Conservation (phyloP, 2,113 vertebrate genomes). For the Pseudopodoces humilis region DNA sequence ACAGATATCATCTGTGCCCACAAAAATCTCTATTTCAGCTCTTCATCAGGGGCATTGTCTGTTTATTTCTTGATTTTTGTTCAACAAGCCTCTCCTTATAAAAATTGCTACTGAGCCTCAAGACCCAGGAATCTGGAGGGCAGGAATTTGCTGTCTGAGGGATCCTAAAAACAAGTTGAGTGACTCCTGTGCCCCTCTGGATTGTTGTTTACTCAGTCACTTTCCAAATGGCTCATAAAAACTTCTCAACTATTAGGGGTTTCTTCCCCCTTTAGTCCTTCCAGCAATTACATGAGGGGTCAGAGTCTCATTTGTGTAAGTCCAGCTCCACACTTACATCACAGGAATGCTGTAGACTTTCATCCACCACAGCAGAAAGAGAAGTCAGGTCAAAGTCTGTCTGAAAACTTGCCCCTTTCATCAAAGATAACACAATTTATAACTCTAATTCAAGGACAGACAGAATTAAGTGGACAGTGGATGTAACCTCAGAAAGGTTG, state of each 20-base stretch:
- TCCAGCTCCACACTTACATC: neutral
- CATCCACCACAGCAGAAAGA: neutral
- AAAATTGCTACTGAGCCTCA: neutral
- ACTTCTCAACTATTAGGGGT: accelerated
- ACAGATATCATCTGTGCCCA: neutral
- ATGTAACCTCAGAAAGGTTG: neutral
- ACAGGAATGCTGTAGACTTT: neutral
- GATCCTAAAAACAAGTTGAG: neutral
- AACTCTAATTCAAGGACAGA: neutral
- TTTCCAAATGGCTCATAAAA: neutral
- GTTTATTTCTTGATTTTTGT: neutral
- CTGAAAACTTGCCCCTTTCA: neutral
- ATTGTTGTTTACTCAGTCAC: neutral
- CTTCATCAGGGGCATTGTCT: neutral
- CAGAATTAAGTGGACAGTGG: neutral
- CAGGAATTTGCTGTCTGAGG: neutral
- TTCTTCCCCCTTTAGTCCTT: neutral
- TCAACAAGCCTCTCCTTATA: neutral
- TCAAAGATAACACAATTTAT: neutral
- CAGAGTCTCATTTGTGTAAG: neutral
- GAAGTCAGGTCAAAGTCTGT: neutral
- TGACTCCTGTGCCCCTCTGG: neutral
- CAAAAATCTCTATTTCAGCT: neutral
- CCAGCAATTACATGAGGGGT: neutral
- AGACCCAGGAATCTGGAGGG: neutral